Conservation (phyloP, 1,140 invertebrate species). For the Drosophila baimaii region DNA sequence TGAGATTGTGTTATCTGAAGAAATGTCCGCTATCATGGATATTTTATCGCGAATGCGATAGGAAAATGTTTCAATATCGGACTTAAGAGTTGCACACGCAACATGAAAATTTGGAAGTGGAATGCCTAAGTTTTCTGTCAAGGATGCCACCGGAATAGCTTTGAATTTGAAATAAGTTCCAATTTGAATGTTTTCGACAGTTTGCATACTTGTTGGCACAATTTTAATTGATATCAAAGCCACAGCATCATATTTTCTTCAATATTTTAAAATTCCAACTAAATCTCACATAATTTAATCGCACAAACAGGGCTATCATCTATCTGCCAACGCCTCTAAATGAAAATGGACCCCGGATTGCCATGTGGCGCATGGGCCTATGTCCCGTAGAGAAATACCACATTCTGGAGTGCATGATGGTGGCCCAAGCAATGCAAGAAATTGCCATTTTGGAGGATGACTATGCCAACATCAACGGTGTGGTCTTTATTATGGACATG, state of each 20-base stretch:
- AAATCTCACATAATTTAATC: neutral
- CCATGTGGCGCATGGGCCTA: slow-evolving; percentile 55
- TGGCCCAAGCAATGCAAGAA: slow-evolving; percentile 59
- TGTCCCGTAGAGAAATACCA: slow-evolving; percentile 61
- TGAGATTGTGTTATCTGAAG: neutral
- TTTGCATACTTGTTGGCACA: too few relatives aligned
- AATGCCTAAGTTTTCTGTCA: too few relatives aligned
- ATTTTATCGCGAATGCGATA: slow-evolving; percentile 7
- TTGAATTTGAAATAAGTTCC: too few relatives aligned
- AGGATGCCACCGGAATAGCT: too few relatives aligned
- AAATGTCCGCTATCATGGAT: neutral
- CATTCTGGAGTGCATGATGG: slow-evolving; percentile 59
- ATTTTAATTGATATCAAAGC: too few relatives aligned
- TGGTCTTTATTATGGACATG: slow-evolving; percentile 85
- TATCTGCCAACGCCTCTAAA: slow-evolving; percentile 77
- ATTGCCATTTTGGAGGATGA: slow-evolving; percentile 84
- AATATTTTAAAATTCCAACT: neutral
- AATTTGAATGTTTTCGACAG: too few relatives aligned
- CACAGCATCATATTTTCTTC: neutral
- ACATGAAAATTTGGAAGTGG: too few relatives aligned
- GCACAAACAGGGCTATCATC: slow-evolving; percentile 47
- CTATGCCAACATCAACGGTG: slow-evolving; percentile 84
- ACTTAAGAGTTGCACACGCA: too few relatives aligned
- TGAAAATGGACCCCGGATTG: slow-evolving; percentile 64
- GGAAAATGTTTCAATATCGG: neutral